Conservation (phyloP, 2,797 vertebrate genomes). For the Sorex maritimensis region DNA sequence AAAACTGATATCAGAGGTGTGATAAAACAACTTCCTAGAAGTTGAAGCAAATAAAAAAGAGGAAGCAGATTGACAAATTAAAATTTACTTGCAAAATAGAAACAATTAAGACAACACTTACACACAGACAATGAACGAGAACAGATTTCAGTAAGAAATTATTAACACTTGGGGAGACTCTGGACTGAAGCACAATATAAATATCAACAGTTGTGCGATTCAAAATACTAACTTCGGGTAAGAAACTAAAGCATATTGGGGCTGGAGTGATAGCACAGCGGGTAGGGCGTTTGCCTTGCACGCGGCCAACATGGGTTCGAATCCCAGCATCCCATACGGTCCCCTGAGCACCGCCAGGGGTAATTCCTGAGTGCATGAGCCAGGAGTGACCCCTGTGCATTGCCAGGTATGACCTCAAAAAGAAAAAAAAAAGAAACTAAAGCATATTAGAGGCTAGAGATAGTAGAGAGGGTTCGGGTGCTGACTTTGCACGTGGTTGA, state of each 20-base stretch:
- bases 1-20: slow-evolving; percentile 1
- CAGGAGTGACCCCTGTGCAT: too few relatives aligned
- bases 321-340: too few relatives aligned
- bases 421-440: too few relatives aligned
- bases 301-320: too few relatives aligned
- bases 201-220: slow-evolving; percentile 23
- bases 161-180: background rate
- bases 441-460: too few relatives aligned
- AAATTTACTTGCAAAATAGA: slow-evolving; percentile 44
- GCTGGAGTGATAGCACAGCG: too few relatives aligned
- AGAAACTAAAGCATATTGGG: slow-evolving; percentile 7
- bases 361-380: too few relatives aligned
- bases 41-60: slow-evolving; percentile 19
- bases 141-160: slow-evolving; percentile 52
- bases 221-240: background rate
- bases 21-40: slow-evolving; percentile 27
- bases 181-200: slow-evolving; percentile 36
- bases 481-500: too few relatives aligned
- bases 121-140: slow-evolving; percentile 32
- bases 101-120: slow-evolving; percentile 26
- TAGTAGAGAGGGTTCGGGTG: too few relatives aligned
- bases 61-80: slow-evolving; percentile 55
- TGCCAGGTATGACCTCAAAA: too few relatives aligned
- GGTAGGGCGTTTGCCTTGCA: too few relatives aligned
- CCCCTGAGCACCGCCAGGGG: too few relatives aligned